Evolutionary conservation across 2,113 vertebrate genomes (phyloP), one percentile per base, ranked within the genome.

Genomic region (Tauraco erythrolophus): DNA sequence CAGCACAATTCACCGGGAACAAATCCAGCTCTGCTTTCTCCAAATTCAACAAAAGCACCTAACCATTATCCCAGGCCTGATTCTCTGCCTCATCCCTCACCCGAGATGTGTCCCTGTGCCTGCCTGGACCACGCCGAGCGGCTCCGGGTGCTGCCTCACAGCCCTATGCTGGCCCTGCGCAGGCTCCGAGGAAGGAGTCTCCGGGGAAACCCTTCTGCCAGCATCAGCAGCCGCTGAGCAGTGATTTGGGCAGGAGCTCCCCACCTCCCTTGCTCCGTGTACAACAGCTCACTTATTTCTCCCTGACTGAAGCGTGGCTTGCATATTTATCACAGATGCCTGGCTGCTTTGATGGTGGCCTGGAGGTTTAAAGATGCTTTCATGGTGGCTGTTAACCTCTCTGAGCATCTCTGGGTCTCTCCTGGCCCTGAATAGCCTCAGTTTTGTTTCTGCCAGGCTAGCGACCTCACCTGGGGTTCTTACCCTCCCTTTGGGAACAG

Each of bases 221-320:
- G 41, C 41, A 43, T 43, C 41, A 43, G 41, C 41, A 43, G 41
- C 41, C 11, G 72, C 84, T 7, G n/a, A 87, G 87, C 78, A 58
- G 69, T 27, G 76, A 92, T 92, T 92, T 78, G 72, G 87, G 69
- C 94, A 93, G 94, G 84, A 96, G 81, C 77, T 95, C 94, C 88
- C 95, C 92, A 84, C 95, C 92, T 96, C 80, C 90, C 51, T 70
- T 84, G 43, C 69, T 84, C 69, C 0, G 0, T 37, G 65, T 62
- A 92, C 90, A 88, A 66, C 77, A 93, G 56, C 61, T 78, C 58
- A 48, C 57, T 91, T 94, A 70, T 89, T 94, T 95, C 58, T 77
- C 80, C 72, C 46, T 3, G 72, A 11, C 56, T 50, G 81, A 81
- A 97, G 84, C 22, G 13, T 84, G 84, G 84, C 72, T 91, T 95